phyloP scores from a whole-genome alignment of 92 coral and sea anemone species.

The Micromussa lordhowensis region DNA sequence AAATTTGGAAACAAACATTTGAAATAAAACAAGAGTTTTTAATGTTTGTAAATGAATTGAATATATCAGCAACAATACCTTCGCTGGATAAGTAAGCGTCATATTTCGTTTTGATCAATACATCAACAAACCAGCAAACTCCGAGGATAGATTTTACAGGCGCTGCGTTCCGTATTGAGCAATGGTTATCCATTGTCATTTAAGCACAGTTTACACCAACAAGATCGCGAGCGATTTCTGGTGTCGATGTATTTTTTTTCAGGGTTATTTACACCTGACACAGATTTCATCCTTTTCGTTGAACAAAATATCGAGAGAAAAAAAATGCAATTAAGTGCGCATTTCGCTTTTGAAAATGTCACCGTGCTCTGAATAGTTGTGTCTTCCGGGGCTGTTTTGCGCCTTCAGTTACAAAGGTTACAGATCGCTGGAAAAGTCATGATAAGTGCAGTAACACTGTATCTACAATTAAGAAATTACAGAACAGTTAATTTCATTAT shows the following conservation, averaged over 20 bases:
- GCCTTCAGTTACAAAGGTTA: neutral
- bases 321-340: neutral
- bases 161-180: neutral
- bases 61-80: too few relatives aligned
- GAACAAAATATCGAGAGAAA: too few relatives aligned
- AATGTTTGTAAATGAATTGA: neutral
- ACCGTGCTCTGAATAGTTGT: neutral
- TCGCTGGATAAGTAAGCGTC: neutral
- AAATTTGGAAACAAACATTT: neutral
- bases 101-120: neutral
- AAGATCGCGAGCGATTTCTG: neutral
- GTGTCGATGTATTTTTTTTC: neutral
- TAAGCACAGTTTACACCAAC: neutral
- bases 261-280: neutral
- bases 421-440: neutral
- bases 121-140: neutral
- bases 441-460: neutral
- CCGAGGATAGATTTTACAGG: neutral
- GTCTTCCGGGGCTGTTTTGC: neutral
- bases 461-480: neutral
- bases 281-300: neutral
- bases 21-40: neutral
- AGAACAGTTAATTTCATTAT: neutral
- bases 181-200: neutral
- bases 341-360: neutral